Conservation (phyloP, 2,113 vertebrate species). For the Campylorhamphus procurvoides region DNA sequence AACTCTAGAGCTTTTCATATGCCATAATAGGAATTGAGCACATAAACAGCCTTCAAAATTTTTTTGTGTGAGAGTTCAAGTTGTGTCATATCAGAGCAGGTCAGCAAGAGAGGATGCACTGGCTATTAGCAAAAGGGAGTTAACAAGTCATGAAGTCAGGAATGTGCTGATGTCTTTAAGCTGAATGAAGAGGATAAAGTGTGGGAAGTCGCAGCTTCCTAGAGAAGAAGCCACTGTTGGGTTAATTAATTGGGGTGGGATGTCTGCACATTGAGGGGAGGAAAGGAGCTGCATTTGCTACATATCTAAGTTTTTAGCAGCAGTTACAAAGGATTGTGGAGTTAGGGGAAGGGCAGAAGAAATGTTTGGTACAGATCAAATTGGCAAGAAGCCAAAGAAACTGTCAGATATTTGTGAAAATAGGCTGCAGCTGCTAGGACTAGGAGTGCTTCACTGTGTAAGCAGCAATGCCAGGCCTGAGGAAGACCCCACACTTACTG, state of each 20-base stretch:
- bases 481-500: not conserved
- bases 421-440: slow-evolving; percentile 78
- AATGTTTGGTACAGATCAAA: slow-evolving; percentile 64
- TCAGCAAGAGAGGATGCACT: slow-evolving; percentile 66
- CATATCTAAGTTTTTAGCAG: slow-evolving; percentile 45
- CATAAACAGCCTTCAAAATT: not conserved
- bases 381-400: slow-evolving; percentile 72
- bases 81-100: slow-evolving; percentile 58
- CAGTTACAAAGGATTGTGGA: slow-evolving; percentile 57
- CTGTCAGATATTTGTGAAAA: slow-evolving; percentile 84
- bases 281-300: slow-evolving; percentile 57
- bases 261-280: slow-evolving; percentile 56
- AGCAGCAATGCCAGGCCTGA: slow-evolving; percentile 16
- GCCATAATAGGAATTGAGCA: not conserved
- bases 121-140: slow-evolving; percentile 80
- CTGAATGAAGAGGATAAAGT: slow-evolving; percentile 67
- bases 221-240: slow-evolving; percentile 63
- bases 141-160: slow-evolving; percentile 80
- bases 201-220: slow-evolving; percentile 75
- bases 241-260: slow-evolving; percentile 78
- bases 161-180: slow-evolving; percentile 83
- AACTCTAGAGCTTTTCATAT: not conserved
- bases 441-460: slow-evolving; percentile 1
- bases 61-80: slow-evolving; percentile 43
- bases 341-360: slow-evolving; percentile 60